phyloP scores from a whole-genome alignment of 2,888 invertebrate genomes.

The Cataglyphis albicans region DNA sequence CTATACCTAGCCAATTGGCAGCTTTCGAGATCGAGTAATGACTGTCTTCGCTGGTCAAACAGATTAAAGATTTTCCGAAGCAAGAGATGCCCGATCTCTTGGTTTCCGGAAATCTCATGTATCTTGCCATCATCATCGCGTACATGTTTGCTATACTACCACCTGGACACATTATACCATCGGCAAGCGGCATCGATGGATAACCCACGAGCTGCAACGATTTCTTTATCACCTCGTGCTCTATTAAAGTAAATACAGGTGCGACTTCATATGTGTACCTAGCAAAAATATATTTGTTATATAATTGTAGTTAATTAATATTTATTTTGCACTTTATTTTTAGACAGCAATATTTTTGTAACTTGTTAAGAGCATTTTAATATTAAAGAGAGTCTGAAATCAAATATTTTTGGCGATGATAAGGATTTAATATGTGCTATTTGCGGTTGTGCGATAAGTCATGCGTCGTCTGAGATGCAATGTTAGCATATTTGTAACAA shows the following conservation, averaged over 20 bases:
- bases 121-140: slow-evolving; percentile 91
- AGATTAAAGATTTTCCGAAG: slow-evolving; percentile 88
- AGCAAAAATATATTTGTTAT: slow-evolving; percentile 29
- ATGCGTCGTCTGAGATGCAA: background rate
- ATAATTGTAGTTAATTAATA: background rate
- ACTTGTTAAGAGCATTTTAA: background rate
- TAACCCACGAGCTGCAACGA: slow-evolving; percentile 89
- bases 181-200: slow-evolving; percentile 87
- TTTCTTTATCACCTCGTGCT: slow-evolving; percentile 89
- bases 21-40: slow-evolving; percentile 95
- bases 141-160: slow-evolving; percentile 94
- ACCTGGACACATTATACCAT: slow-evolving; percentile 93
- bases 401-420: background rate
- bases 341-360: background rate
- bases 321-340: background rate
- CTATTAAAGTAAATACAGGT: slow-evolving; percentile 92
- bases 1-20: slow-evolving; percentile 94
- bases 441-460: background rate
- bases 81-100: slow-evolving; percentile 90
- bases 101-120: slow-evolving; percentile 89
- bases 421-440: slow-evolving; percentile 10
- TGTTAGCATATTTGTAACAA: slow-evolving; percentile 9
- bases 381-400: background rate
- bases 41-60: slow-evolving; percentile 92
- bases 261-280: slow-evolving; percentile 94